These are phyloP conservation scores for Etheostoma cragini DNA, from an alignment of 2,113 vertebrate species.

Conservation along the genomic window DNA sequence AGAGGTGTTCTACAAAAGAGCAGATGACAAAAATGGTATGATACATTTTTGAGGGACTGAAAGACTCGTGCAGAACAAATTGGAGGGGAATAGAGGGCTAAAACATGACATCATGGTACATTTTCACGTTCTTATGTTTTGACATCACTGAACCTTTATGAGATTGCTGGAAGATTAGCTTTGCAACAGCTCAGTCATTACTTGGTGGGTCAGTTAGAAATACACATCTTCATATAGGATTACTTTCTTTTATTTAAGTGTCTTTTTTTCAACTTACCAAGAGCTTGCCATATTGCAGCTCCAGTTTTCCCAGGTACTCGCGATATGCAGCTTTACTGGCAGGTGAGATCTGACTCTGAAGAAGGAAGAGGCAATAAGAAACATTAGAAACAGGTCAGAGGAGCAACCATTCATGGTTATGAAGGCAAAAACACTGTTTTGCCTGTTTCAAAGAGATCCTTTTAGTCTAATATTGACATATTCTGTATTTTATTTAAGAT, in stretches of 20 bases:
- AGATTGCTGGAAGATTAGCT: no score
- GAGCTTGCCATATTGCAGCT: constrained; percentile 90
- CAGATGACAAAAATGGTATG: background rate
- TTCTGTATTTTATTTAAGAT: background rate
- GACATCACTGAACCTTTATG: no score
- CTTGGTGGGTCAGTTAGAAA: background rate
- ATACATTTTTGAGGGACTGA: background rate
- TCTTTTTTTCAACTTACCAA: constrained; percentile 82
- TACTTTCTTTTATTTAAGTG: background rate
- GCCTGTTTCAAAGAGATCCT: background rate
- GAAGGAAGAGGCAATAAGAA: background rate
- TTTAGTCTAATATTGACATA: background rate
- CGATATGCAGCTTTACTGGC: constrained; percentile 86
- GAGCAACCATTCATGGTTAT: background rate
- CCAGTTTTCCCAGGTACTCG: constrained; percentile 91
- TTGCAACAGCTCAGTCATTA: background rate
- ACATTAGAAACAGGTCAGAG: background rate
- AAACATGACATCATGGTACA: background rate
- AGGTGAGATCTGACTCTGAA: constrained; percentile 89
- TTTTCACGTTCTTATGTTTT: background rate
- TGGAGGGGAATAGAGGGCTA: background rate
- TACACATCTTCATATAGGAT: background rate
- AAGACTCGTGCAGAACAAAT: background rate
- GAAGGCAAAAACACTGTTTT: background rate
- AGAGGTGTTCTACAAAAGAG: constrained; percentile 85